A percentile compares a stretch with the other conserved stretches of the same genome.
Conservation (phyloP, 2,888 invertebrate genomes). For the Mythimna impura region DNA sequence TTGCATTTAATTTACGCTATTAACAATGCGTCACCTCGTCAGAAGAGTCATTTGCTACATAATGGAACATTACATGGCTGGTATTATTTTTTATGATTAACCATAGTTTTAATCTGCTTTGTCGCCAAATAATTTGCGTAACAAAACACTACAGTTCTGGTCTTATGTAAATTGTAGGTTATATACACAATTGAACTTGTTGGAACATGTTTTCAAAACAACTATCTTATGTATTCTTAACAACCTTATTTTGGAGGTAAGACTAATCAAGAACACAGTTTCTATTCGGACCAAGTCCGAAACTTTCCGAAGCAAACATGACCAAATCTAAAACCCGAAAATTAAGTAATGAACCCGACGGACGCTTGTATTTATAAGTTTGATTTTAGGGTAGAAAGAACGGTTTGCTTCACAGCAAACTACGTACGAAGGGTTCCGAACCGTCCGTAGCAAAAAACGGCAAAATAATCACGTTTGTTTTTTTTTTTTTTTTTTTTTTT, state of each 20-base stretch:
- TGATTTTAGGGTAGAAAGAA: background rate
- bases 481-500: no score
- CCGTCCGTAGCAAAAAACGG: no score
- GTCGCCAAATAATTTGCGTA: background rate
- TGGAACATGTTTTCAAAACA: background rate
- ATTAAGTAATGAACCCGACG: background rate
- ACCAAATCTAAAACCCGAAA: background rate
- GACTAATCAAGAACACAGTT: conserved; percentile 1
- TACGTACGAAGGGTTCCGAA: no score
- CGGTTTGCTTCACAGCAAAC: background rate
- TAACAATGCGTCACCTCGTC: no score
- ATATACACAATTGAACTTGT: background rate
- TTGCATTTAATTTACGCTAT: no score
- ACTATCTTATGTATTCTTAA: background rate
- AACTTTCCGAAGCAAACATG: background rate
- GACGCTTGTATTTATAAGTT: background rate
- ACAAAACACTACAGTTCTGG: background rate
- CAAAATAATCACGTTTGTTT: no score
- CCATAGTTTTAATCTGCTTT: background rate
- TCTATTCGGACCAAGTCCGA: background rate
- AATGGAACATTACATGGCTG: no score
- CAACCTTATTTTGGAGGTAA: background rate
- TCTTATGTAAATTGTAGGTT: background rate
- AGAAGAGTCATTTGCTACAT: no score
- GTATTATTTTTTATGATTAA: no score